These are phyloP conservation scores for Eulithis prunata DNA, from an alignment of 2,888 invertebrate species.

Conservation along the genomic window DNA sequence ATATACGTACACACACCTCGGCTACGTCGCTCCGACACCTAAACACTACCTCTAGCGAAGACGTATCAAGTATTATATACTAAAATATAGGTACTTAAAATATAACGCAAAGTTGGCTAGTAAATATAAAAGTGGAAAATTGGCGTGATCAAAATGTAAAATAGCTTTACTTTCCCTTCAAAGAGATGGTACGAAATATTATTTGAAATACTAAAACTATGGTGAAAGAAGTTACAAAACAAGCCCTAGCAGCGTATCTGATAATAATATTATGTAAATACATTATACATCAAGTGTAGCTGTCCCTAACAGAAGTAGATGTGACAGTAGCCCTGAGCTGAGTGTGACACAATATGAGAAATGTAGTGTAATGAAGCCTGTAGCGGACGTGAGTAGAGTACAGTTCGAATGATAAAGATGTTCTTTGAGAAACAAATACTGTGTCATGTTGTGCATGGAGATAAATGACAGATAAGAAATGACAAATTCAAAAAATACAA, in stretches of 20 bases:
- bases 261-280: constrained; percentile 50
- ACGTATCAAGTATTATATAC: constrained; percentile 52
- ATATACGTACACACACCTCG: constrained; percentile 65
- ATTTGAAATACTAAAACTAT: constrained; percentile 73
- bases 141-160: constrained; percentile 71
- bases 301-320: constrained; percentile 47
- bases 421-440: constrained; percentile 59
- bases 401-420: constrained; percentile 63
- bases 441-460: constrained; percentile 76
- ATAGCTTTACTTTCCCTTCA: constrained; percentile 63
- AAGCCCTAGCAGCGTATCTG: constrained; percentile 69
- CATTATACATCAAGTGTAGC: constrained; percentile 56
- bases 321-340: constrained; percentile 41
- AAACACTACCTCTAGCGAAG: constrained; percentile 62
- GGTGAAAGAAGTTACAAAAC: constrained; percentile 66
- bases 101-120: constrained; percentile 67
- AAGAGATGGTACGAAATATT: constrained; percentile 58
- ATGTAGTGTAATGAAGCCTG: constrained; percentile 64
- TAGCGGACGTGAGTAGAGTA: constrained; percentile 55
- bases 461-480: constrained; percentile 70
- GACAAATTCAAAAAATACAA: constrained; percentile 66
- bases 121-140: constrained; percentile 66
- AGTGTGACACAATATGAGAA: constrained; percentile 44
- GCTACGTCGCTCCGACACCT: constrained; percentile 50
- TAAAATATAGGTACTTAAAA: constrained; percentile 57